Conservation (phyloP, 2,888 invertebrate species). For the Linyphia triangularis region DNA sequence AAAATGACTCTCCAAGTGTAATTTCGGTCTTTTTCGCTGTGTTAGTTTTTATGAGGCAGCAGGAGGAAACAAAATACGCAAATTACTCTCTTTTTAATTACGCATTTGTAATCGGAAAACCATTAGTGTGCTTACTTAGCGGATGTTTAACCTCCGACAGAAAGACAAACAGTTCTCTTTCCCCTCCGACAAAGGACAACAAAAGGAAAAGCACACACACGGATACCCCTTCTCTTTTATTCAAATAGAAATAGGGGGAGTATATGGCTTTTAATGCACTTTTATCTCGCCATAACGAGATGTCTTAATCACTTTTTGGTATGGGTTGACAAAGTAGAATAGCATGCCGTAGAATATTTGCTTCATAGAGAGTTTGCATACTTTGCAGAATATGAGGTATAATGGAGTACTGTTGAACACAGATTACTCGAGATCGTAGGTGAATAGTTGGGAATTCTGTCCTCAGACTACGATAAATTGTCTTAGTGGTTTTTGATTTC, state of each 20-base stretch:
- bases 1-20: constrained; percentile 17
- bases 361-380: too few relatives aligned
- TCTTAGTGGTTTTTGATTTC: too few relatives aligned
- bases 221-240: neutral
- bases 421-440: too few relatives aligned
- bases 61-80: constrained; percentile 35
- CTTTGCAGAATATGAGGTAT: too few relatives aligned
- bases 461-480: too few relatives aligned
- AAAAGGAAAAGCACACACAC: neutral
- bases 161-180: constrained; percentile 26
- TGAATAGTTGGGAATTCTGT: too few relatives aligned
- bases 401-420: too few relatives aligned
- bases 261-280: constrained; percentile 39
- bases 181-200: constrained; percentile 26
- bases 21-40: neutral
- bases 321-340: constrained; percentile 8
- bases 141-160: constrained; percentile 17
- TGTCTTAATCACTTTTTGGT: constrained; percentile 50
- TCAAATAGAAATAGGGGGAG: neutral
- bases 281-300: constrained; percentile 46
- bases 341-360: constrained; percentile 3
- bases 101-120: constrained; percentile 48
- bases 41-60: neutral
- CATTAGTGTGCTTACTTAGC: constrained; percentile 40
- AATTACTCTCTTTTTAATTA: constrained; percentile 34